phyloP scores from a whole-genome alignment of 2,113 vertebrate species.

The Mus pahari region DNA sequence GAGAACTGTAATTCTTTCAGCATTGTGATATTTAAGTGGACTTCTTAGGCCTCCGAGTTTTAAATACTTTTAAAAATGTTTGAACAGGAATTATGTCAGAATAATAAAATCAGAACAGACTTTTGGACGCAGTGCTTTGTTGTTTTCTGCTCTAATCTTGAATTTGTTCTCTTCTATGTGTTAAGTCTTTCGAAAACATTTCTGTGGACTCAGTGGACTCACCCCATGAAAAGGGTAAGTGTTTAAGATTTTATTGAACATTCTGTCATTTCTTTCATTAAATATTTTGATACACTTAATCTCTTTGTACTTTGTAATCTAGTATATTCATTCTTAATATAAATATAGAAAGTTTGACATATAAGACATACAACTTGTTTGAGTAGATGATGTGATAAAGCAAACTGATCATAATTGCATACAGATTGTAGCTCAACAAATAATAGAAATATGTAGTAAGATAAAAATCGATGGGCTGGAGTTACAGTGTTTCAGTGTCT shows the following conservation, averaged over 20 bases:
- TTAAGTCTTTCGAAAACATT: slow-evolving; percentile 96
- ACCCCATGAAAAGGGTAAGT: slow-evolving; percentile 95
- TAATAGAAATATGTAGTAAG: slow-evolving; percentile 49
- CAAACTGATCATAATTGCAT: background rate
- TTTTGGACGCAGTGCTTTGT: slow-evolving; percentile 60
- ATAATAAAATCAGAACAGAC: slow-evolving; percentile 27
- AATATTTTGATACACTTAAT: background rate
- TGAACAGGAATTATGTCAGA: slow-evolving; percentile 64
- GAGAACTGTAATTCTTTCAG: slow-evolving; percentile 43
- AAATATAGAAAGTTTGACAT: slow-evolving; percentile 37
- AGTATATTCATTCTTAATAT: background rate
- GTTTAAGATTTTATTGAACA: slow-evolving; percentile 82
- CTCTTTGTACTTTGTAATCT: slow-evolving; percentile 39
- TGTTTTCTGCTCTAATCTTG: slow-evolving; percentile 75
- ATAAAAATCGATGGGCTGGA: slow-evolving; percentile 11
- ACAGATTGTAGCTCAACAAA: background rate
- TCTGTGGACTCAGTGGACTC: slow-evolving; percentile 94
- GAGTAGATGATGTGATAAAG: slow-evolving; percentile 4
- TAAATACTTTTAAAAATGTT: slow-evolving; percentile 69
- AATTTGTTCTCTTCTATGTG: slow-evolving; percentile 79
- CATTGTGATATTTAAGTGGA: slow-evolving; percentile 68
- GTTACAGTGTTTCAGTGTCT: background rate
- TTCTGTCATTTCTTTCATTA: slow-evolving; percentile 39
- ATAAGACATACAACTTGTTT: background rate
- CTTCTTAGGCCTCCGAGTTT: slow-evolving; percentile 38